Conservation (phyloP, 2,797 vertebrate genomes). For the Arremon aurantiirostris region DNA sequence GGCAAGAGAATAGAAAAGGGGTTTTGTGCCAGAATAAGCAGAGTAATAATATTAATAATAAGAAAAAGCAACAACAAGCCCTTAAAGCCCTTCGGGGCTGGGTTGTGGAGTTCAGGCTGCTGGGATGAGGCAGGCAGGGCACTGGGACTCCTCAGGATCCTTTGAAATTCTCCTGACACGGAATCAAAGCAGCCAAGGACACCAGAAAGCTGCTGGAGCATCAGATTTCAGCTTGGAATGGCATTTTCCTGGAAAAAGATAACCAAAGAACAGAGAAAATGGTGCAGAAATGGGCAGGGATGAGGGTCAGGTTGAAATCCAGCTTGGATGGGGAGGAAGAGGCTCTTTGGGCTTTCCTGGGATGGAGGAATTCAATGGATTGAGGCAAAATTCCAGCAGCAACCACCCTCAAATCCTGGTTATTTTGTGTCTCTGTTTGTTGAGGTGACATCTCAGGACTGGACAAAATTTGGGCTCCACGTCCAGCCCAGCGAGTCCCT, state of each 20-base stretch:
- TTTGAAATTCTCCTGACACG: background rate
- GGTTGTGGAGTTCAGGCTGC: background rate
- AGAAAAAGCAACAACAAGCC: background rate
- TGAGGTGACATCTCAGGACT: background rate
- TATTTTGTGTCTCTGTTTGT: background rate
- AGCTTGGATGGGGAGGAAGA: background rate
- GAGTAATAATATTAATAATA: background rate
- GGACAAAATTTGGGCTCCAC: fast-evolving
- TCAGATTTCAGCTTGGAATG: background rate
- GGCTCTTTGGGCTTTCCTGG: fast-evolving
- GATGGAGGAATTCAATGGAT: background rate
- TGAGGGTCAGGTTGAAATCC: background rate
- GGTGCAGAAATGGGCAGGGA: background rate
- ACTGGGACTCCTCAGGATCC: background rate
- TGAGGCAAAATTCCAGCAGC: background rate
- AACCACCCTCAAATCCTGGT: fast-evolving
- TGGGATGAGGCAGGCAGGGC: background rate
- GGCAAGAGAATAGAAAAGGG: background rate
- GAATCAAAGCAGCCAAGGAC: fast-evolving
- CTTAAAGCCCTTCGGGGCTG: background rate
- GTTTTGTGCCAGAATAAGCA: constrained; percentile 19
- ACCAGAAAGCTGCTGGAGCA: background rate
- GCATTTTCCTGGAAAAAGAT: background rate
- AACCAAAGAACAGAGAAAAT: fast-evolving
- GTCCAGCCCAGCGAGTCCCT: fast-evolving